Evolutionary conservation across 2,888 invertebrate species (phyloP), one percentile per base, ranked within the genome.

Genomic region (Ephialtes manifestator): DNA sequence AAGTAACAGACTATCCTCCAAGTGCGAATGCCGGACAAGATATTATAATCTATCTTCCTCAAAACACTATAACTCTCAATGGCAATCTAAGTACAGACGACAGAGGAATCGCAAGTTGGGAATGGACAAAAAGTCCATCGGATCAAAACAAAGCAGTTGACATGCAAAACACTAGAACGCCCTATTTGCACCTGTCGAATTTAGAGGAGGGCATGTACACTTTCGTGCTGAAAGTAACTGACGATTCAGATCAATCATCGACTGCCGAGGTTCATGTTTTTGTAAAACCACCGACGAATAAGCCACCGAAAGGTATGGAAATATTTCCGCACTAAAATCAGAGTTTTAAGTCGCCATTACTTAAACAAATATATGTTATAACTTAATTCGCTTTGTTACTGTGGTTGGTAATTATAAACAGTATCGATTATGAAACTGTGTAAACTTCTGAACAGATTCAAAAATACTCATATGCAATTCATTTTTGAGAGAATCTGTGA

Each of bases 161-260:
- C 92, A 99, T 99, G 98, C 98, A 99, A 95, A 98, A 98, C 89
- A 98, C 98, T 0, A 96, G 98, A 90, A 98, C 98, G 0, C 98
- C 98, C 0, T 98, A 97, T 92, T 95, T 99, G 55, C 97, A 97
- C 94, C 94, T 99, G 13, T 98, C 98, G 0, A 98, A 99, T 94
- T 95, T 99, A 67, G 98, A 98, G 91, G 97, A 98, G 92, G 99
- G 99, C 63, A 97, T 98, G 95, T 99, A 99, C 93, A 98, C 98
- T 0, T 99, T 99, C 94, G 97, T 97, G 7, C 94, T 99, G 63
- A 98, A 98, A 95, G 99, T 99, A 43, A 98, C 98, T 0, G 99
- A 99, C 91, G 97, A 97, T 75, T 97, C 98, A 0, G 97, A 97
- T 4, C 99, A 99, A 94, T 97, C 96, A 1, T 98, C 98, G 48